Evolutionary conservation across 2,113 vertebrate species (phyloP), one percentile per base, ranked within the genome.

Genomic region (Numenius arquata): DNA sequence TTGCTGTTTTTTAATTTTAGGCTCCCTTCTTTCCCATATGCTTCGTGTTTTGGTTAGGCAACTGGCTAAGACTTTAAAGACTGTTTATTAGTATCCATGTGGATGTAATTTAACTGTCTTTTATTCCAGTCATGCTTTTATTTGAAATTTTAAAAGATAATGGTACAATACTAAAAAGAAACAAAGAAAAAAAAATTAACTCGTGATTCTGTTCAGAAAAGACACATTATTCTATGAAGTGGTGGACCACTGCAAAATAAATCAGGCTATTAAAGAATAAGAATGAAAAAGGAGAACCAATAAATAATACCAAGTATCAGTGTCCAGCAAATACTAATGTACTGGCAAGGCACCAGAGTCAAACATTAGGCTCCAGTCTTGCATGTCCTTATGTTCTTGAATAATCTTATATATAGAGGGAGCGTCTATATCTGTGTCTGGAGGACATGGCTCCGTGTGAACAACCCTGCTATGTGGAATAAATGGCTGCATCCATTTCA

Each of bases 41-140:
- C 91, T 97, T 97, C 25, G 70, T 96, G 90, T 97, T 98, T 95
- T 91, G 82, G 85, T 97, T 82, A 97, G 94, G 93, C 43, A 61
- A 97, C 94, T 77, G 92, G 30, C 93, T 96, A 91, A 76, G 89
- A 74, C 62, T 96, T 97, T 92, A 87, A 89, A 94, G 74, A 58
- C 65, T 96, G 88, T 91, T 96, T 97, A 76, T 93, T 97, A 90
- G 89, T 77, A 88, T 95, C 95, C 96, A 96, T 96, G 73, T 97
- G 97, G 97, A 96, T 92, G 75, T 93, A 97, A 98, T 98, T 97
- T 97, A 97, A 91, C 89, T 91, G 92, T 58, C 83, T 96, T 97
- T 96, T 93, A 55, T 81, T 89, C 78, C 94, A 87, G 89, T 89
- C 90, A 89, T 70, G 88, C 91, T 97, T 98, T 97, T 96, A 94